Conservation (phyloP, 1,140 invertebrate species). For the Halesus radiatus region DNA sequence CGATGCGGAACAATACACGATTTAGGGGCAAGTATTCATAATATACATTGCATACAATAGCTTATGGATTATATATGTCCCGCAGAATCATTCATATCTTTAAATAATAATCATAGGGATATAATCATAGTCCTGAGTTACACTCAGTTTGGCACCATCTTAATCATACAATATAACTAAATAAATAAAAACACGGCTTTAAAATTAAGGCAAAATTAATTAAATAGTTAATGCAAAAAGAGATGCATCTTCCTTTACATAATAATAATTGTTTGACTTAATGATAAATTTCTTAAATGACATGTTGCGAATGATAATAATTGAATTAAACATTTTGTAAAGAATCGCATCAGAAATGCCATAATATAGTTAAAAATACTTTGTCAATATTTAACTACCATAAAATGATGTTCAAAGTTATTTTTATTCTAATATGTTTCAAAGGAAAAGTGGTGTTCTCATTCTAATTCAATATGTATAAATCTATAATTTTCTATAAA, state of each 20-base stretch:
- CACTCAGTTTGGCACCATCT: slow-evolving; percentile 42
- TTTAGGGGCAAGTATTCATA: too few relatives aligned
- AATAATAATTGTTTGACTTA: slow-evolving; percentile 29
- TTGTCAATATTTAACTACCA: slow-evolving; percentile 39
- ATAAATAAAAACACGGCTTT: background rate
- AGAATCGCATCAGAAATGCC: slow-evolving; percentile 38
- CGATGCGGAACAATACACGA: too few relatives aligned
- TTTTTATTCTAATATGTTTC: slow-evolving; percentile 35
- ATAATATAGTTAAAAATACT: slow-evolving; percentile 27
- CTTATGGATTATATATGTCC: too few relatives aligned
- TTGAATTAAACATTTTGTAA: slow-evolving; percentile 9
- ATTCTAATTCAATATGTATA: slow-evolving; percentile 52
- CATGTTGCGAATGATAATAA: slow-evolving; percentile 38
- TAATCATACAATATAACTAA: slow-evolving; percentile 29
- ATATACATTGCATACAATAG: too few relatives aligned
- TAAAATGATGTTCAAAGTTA: slow-evolving; percentile 41
- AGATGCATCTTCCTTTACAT: background rate
- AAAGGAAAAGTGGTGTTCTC: slow-evolving; percentile 55
- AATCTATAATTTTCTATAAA: slow-evolving; percentile 57
- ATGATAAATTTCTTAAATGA: slow-evolving; percentile 20
- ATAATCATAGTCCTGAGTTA: slow-evolving; percentile 29
- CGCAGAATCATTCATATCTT: too few relatives aligned
- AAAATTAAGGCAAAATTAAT: slow-evolving; percentile 21
- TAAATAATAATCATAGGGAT: background rate
- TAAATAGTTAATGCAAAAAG: slow-evolving; percentile 17